A percentile compares a stretch with the other conserved stretches of the same genome.
phyloP scores from a whole-genome alignment of 2,113 vertebrate species.

The Cryptoleucopteryx plumbea region DNA sequence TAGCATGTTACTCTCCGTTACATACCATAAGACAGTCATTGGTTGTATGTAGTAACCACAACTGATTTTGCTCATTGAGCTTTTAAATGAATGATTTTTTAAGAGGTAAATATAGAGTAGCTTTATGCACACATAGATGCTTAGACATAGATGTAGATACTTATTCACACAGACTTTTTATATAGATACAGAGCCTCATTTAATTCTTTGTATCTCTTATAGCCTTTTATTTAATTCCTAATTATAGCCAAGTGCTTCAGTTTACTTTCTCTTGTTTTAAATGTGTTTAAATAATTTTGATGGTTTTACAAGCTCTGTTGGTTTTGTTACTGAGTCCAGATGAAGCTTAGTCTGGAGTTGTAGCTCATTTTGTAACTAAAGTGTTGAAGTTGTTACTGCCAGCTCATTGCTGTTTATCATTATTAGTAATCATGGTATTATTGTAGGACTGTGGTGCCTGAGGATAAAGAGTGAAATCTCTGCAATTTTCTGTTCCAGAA shows the following conservation, averaged over 20 bases:
- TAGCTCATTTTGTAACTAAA: not conserved
- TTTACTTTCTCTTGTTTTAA: not conserved
- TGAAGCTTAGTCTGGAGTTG: not conserved
- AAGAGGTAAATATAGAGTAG: not conserved
- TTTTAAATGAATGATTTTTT: not conserved
- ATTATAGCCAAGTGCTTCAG: not conserved
- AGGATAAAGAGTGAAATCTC: not conserved
- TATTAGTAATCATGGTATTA: not conserved
- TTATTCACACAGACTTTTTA: not conserved
- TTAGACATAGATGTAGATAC: not conserved
- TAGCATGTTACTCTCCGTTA: not conserved
- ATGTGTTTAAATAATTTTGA: not conserved
- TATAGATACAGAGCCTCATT: not conserved
- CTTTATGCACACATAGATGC: not conserved
- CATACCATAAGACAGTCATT: fast-evolving
- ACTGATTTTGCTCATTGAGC: fast-evolving
- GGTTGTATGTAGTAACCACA: not conserved
- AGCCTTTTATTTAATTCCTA: not conserved
- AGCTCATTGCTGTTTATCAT: not conserved
- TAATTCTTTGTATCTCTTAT: not conserved
- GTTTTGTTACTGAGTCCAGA: not conserved
- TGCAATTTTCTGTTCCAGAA: not conserved
- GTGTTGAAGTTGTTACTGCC: not conserved
- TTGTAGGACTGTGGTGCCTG: not conserved
- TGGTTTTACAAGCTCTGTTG: not conserved